Evolutionary conservation across 2,888 invertebrate species (phyloP), one percentile per base, ranked within the genome.

Genomic region (Shargacucullia verbasci): DNA sequence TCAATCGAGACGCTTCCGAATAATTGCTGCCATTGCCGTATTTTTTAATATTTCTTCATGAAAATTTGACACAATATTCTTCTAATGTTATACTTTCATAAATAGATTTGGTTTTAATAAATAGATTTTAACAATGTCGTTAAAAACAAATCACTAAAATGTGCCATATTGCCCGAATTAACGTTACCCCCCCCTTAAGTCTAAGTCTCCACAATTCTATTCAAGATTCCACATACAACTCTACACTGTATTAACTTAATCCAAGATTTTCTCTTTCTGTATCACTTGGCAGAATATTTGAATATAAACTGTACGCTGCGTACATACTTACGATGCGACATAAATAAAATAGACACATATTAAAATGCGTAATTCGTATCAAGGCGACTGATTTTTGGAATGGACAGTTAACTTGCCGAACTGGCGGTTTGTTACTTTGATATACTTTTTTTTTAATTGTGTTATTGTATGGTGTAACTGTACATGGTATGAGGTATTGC

Each of bases 351-450:
- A 62, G 46, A 54, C 56, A 50, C 29, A 37, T 41, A 73, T 77
- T 76, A 63, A 63, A 59, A 77, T 76, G 63, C 78, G 41, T 56
- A 48, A 20, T 3, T 64, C 68, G 71, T 57, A 57, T 40, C 61
- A 59, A 46, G 59, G 45, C 48, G 60, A 47, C 45, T 62, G 65
- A 65, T 73, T 82, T 82, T 81, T 75, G 70, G 75, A 80, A 80
- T 78, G 59, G 57, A 82, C 85, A 81, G 85, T 85, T 85, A 84
- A 64, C 73, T 72, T 59, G 53, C 40, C 35, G 69, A 27, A 55
- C 64, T 59, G 55, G 54, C 68, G 72, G 14, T 70, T 70, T 62
- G 73, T 71, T 62, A 55, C 49, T 68, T 72, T 57, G 57, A n/a
- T n/a, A n/a, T n/a, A n/a, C n/a, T n/a, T n/a, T 73, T 53, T 59